These are phyloP conservation scores for Eristalis intricaria DNA, from an alignment of 2,888 invertebrate genomes.

Conservation along the genomic window DNA sequence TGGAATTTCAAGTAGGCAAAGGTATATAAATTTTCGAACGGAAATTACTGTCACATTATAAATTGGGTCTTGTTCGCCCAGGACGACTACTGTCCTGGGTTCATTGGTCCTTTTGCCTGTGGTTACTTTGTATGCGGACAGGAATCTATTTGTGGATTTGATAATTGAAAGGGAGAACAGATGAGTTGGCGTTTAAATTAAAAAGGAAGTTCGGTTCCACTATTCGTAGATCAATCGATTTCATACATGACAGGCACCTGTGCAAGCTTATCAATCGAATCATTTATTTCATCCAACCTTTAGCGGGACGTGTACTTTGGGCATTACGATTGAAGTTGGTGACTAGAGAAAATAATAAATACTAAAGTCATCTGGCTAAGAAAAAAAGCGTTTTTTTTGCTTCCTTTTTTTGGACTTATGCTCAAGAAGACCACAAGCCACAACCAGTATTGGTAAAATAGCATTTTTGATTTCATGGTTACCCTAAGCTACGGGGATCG, in stretches of 20 bases:
- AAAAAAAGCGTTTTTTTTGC: too few relatives aligned
- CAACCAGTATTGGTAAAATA: too few relatives aligned
- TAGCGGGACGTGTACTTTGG: neutral
- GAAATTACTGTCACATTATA: conserved; percentile 68
- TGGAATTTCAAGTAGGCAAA: conserved; percentile 61
- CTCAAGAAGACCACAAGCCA: too few relatives aligned
- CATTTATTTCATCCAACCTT: neutral
- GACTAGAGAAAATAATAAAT: too few relatives aligned
- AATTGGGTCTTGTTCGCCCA: conserved; percentile 31
- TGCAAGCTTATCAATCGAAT: neutral
- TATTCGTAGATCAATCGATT: neutral
- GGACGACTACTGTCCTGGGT: neutral
- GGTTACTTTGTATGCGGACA: conserved; percentile 40
- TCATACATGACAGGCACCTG: neutral
- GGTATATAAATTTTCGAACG: conserved; percentile 56
- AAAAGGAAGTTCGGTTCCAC: neutral
- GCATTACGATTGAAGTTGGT: neutral
- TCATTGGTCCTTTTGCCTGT: neutral
- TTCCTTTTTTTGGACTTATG: too few relatives aligned
- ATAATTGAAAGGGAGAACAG: conserved; percentile 46
- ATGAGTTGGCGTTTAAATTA: conserved; percentile 13
- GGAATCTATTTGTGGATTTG: conserved; percentile 43
- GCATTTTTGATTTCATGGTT: too few relatives aligned
- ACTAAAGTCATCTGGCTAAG: too few relatives aligned
- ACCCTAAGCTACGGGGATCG: too few relatives aligned